phyloP scores from a whole-genome alignment of 2,113 vertebrate genomes.

The Caranx ignobilis region DNA sequence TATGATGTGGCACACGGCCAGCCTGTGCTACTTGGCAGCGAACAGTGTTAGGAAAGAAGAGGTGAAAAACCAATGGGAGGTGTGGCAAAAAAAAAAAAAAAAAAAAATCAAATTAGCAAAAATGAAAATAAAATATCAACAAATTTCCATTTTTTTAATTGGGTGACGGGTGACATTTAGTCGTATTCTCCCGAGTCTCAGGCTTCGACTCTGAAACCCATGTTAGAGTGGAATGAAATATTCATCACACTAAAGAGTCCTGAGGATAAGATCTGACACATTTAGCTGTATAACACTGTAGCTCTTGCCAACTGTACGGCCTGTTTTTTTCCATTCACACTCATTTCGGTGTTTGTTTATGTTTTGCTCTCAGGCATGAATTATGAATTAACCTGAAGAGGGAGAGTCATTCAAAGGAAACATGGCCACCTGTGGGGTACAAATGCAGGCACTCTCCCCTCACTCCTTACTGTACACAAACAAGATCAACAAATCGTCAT shows the following conservation, averaged over 20 bases:
- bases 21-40: constrained; percentile 67
- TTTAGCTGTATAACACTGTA: constrained; percentile 66
- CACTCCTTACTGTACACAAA: constrained; percentile 54
- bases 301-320: constrained; percentile 42
- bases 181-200: constrained; percentile 55
- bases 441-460: constrained; percentile 28
- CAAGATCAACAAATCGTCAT: constrained; percentile 63
- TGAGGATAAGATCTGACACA: constrained; percentile 75
- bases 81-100: neutral
- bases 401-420: constrained; percentile 58
- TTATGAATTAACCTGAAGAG: constrained; percentile 73
- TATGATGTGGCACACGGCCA: constrained; percentile 79
- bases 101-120: neutral
- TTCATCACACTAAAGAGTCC: constrained; percentile 74
- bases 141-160: constrained; percentile 49
- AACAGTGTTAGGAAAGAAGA: constrained; percentile 25
- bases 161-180: constrained; percentile 67
- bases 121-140: constrained; percentile 17
- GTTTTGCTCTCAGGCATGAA: constrained; percentile 66
- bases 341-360: constrained; percentile 64
- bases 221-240: constrained; percentile 73
- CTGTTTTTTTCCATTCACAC: constrained; percentile 35
- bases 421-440: constrained; percentile 66
- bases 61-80: constrained; percentile 26
- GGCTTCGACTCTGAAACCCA: constrained; percentile 65